Percentiles rank a stretch among this genome's conserved stretches.
Evolutionary conservation across 2,797 vertebrate genomes (phyloP).

Genomic region (Zalophus californianus): DNA sequence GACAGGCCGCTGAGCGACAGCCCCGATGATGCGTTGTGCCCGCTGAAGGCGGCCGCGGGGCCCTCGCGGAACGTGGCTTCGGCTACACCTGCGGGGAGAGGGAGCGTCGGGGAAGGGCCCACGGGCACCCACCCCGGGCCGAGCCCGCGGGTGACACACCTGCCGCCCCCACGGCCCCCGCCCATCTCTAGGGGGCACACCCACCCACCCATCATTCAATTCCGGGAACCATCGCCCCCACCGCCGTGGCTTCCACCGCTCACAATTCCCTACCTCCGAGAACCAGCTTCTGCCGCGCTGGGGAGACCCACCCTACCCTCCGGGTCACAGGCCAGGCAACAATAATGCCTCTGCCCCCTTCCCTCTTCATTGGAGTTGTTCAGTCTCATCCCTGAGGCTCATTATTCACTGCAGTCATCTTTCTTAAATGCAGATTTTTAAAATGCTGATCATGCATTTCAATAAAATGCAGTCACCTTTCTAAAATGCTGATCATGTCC

Average conservation of each 20-base stretch:
- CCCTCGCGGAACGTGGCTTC: conserved; percentile 92
- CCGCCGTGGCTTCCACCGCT: neutral
- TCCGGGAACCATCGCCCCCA: too few relatives aligned
- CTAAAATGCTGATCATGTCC: neutral
- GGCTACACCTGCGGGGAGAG: conserved; percentile 90
- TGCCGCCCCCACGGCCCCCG: accelerated
- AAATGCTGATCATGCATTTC: neutral
- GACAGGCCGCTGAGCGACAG: conserved; percentile 89
- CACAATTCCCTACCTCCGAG: neutral
- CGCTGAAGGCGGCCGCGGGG: conserved; percentile 87
- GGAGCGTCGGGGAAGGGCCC: neutral
- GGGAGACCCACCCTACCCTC: neutral
- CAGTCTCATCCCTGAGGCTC: neutral
- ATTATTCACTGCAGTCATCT: neutral
- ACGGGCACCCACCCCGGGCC: accelerated
- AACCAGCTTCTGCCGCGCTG: neutral
- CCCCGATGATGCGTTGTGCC: conserved; percentile 86
- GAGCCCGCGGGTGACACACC: accelerated
- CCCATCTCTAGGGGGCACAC: neutral
- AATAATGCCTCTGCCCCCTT: too few relatives aligned
- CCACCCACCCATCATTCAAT: neutral
- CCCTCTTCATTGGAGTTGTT: neutral
- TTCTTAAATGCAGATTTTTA: neutral
- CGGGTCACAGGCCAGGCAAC: neutral
- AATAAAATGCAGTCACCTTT: neutral